These are phyloP conservation scores for Apis cerana DNA, from an alignment of 1,140 invertebrate species.

Conservation along the genomic window DNA sequence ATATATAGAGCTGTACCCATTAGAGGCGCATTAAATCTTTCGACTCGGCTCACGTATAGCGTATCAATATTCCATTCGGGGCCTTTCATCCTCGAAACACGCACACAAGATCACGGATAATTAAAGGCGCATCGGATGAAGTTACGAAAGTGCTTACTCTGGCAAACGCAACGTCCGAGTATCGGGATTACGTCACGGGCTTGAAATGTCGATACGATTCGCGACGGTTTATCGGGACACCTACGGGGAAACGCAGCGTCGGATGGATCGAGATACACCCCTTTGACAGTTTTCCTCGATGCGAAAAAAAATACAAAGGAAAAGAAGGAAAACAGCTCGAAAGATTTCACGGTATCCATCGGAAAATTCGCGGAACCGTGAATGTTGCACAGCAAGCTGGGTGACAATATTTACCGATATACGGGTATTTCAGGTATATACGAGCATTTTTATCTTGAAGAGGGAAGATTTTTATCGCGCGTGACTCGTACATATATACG, in stretches of 20 bases:
- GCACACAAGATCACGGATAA: constrained; percentile 15
- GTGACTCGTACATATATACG: too few relatives aligned
- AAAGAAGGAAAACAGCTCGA: neutral
- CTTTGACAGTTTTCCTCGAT: neutral
- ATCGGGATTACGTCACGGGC: constrained; percentile 17
- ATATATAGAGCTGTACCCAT: too few relatives aligned
- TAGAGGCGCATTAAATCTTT: too few relatives aligned
- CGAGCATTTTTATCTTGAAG: neutral
- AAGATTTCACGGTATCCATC: neutral
- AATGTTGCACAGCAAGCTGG: neutral
- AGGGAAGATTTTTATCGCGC: neutral
- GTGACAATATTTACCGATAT: neutral
- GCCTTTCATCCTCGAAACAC: neutral
- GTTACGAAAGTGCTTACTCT: neutral
- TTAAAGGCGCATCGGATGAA: constrained; percentile 22
- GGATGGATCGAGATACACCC: neutral
- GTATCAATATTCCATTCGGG: too few relatives aligned
- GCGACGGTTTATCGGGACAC: constrained; percentile 17
- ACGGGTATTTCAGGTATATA: neutral
- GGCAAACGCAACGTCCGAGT: neutral
- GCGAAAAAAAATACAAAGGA: too few relatives aligned
- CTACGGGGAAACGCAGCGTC: neutral
- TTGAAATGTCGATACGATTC: constrained; percentile 30
- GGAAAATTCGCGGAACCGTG: neutral
- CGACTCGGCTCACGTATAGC: too few relatives aligned